Base-by-base conservation (phyloP, 2,113 vertebrate genomes). In the Mobula hypostoma region DNA sequence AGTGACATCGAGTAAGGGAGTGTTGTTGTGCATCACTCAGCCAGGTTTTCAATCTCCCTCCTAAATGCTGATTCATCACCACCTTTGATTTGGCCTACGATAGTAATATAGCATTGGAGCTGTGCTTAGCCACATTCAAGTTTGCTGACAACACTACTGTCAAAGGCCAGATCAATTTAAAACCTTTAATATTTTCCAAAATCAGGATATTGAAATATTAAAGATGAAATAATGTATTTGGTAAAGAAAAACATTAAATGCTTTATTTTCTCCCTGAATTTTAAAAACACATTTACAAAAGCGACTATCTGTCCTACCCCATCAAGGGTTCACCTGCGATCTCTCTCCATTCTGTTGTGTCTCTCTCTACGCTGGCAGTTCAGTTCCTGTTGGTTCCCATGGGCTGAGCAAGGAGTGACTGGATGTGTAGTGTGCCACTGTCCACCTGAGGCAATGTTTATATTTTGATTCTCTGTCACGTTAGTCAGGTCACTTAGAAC, bases 291-390 rank as follows among this genome's bases (percentile, higher is more conserved):
- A 78, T 85, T 68, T 85, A 94, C 58, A 24, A 63, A 58, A 82
- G 36, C 24, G 36, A n/a, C 94, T 61, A n/a, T 78, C 61, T 32
- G 32, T 48, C 74, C 32, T 68, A 66, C 61, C 77, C 48, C 77
- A 94, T 70, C 56, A 1, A 36, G 11, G 0, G 72, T 70, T 95
- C 96, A 98, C 99, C 99, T 98, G 95, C 99, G 97, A 85, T 99
- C 98, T 95, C 98, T 97, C 95, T 99, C 99, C 96, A 97, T 98
- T n/a, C 96, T 97, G 96, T 99, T 99, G 95, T 99, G 98, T 68
- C 96, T 97, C 94, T 99, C 98, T 94, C 96, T 96, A 2, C 98
- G 97, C 95, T 98, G 97, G 27, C 95, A 95, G 0, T 94, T 66
- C 2, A 98, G 96, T 3, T 96, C 95, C 94, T 95, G 95, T 0